Conservation (phyloP, 2,797 vertebrate genomes). For the Alcedo quadribrachys region DNA sequence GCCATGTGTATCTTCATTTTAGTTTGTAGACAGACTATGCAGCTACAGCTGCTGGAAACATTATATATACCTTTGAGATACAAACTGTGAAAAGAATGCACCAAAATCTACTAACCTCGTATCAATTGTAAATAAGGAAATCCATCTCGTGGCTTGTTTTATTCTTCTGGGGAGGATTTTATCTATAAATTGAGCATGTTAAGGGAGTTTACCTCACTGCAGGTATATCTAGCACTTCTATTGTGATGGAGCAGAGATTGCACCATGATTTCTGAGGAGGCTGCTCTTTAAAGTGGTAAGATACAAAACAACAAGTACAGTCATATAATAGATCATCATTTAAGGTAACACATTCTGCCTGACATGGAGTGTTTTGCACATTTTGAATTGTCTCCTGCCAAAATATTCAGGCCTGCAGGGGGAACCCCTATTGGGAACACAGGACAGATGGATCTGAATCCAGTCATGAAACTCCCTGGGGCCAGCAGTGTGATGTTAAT, state of each 20-base stretch:
- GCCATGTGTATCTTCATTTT: neutral
- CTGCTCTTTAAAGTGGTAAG: slow-evolving; percentile 16
- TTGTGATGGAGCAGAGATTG: neutral
- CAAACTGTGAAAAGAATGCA: neutral
- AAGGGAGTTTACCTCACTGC: slow-evolving; percentile 6
- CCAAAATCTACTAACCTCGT: neutral
- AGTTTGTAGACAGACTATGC: neutral
- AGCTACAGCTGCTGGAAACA: neutral
- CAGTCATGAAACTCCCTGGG: slow-evolving; percentile 70
- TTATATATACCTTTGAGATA: neutral
- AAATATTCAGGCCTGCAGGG: slow-evolving; percentile 65
- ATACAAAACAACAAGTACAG: neutral
- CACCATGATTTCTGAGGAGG: slow-evolving; percentile 7
- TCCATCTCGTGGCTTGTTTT: neutral
- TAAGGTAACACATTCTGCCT: slow-evolving; percentile 58
- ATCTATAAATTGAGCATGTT: neutral
- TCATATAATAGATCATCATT: slow-evolving; percentile 44
- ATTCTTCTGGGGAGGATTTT: neutral
- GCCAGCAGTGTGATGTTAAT: slow-evolving; percentile 72
- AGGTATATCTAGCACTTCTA: neutral
- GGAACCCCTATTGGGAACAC: slow-evolving; percentile 64
- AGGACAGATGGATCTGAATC: slow-evolving; percentile 73
- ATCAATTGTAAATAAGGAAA: slow-evolving; percentile 1
- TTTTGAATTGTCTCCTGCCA: slow-evolving; percentile 68
- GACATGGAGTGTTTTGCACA: slow-evolving; percentile 47